phyloP scores from a whole-genome alignment of 2,113 vertebrate genomes.

The Gymnarchus niloticus region DNA sequence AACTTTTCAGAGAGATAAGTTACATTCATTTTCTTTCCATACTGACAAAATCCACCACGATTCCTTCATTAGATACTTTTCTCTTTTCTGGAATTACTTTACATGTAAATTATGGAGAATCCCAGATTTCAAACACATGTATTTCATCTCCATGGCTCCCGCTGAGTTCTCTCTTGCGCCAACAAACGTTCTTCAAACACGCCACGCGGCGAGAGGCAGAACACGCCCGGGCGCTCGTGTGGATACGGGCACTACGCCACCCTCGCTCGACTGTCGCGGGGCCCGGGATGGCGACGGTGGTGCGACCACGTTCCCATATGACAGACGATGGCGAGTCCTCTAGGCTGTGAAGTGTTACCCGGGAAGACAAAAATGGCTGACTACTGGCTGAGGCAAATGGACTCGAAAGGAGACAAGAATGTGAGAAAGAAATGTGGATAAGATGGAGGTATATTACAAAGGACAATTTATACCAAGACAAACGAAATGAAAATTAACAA shows the following conservation, averaged over 20 bases:
- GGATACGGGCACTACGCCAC: neutral
- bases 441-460: conserved; percentile 16
- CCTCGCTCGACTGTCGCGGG: neutral
- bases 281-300: neutral
- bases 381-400: neutral
- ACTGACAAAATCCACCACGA: neutral
- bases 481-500: neutral
- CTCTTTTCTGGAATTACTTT: neutral
- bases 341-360: too few relatives aligned
- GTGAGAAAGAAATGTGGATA: neutral
- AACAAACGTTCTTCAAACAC: neutral
- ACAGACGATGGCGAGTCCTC: neutral
- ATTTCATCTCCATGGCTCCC: neutral
- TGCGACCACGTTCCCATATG: neutral
- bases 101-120: neutral
- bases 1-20: neutral
- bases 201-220: neutral
- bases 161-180: neutral
- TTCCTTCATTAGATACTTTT: neutral
- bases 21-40: neutral
- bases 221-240: neutral
- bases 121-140: neutral
- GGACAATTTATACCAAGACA: conserved; percentile 4
- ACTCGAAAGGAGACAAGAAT: neutral
- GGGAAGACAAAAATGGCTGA: neutral